Evolutionary conservation across 1,140 invertebrate genomes (phyloP).

Genomic region (Alviniconcha marisindica): DNA sequence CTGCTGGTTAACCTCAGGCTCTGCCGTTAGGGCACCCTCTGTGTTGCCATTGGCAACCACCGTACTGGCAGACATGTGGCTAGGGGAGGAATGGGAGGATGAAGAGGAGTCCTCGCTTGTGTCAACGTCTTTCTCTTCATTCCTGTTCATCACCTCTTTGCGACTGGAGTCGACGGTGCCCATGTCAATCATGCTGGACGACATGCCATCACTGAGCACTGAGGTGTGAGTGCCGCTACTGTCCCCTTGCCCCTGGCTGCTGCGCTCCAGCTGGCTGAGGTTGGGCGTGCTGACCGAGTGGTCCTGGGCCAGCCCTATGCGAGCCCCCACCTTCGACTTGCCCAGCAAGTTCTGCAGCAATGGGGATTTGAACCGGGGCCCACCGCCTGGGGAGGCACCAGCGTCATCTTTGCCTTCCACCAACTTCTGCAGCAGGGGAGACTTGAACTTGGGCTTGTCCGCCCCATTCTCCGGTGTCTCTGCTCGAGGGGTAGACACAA

Average conservation of each 20-base stretch:
- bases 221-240: not conserved
- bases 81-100: slow-evolving; percentile 35
- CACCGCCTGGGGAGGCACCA: slow-evolving; percentile 27
- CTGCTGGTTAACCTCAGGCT: not conserved
- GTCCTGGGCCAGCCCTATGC: slow-evolving; percentile 47
- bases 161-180: slow-evolving; percentile 10
- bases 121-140: slow-evolving; percentile 57
- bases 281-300: slow-evolving; percentile 46
- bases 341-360: slow-evolving; percentile 63
- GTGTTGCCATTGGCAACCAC: slow-evolving; percentile 31
- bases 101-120: slow-evolving; percentile 38
- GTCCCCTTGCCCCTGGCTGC: slow-evolving; percentile 25
- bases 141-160: slow-evolving; percentile 31
- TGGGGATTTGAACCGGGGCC: slow-evolving; percentile 62
- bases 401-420: slow-evolving; percentile 57
- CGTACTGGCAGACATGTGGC: not conserved
- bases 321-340: slow-evolving; percentile 54
- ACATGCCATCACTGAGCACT: not conserved
- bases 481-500: slow-evolving; percentile 13
- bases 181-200: slow-evolving; percentile 30
- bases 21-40: not conserved
- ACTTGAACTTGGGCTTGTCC: slow-evolving; percentile 67
- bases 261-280: slow-evolving; percentile 34
- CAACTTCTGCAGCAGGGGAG: slow-evolving; percentile 68
- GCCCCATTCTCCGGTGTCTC: slow-evolving; percentile 45